phyloP scores from a whole-genome alignment of 2,113 vertebrate genomes.

The Dinomys branickii region DNA sequence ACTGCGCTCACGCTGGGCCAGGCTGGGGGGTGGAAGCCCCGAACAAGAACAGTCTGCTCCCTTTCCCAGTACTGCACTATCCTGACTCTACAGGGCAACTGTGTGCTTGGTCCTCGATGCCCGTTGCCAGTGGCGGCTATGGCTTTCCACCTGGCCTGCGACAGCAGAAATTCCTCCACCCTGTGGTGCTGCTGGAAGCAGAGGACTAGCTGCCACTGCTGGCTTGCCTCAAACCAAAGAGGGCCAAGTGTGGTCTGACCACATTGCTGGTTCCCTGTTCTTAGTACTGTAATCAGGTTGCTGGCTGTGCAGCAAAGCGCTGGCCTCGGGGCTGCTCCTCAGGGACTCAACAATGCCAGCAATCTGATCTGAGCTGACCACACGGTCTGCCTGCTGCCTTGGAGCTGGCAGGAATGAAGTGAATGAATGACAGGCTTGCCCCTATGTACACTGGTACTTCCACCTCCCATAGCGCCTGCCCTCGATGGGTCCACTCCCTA shows the following conservation, averaged over 20 bases:
- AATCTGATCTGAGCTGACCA: neutral
- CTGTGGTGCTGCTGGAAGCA: neutral
- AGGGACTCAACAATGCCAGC: neutral
- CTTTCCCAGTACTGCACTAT: neutral
- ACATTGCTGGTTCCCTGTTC: neutral
- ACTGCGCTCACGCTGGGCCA: too few relatives aligned
- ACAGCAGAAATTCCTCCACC: neutral
- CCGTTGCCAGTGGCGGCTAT: neutral
- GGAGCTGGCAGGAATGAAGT: neutral
- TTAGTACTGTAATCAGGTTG: neutral
- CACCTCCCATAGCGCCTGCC: neutral
- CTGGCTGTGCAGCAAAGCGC: neutral
- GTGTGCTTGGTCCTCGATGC: neutral
- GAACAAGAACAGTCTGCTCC: neutral
- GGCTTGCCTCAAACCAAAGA: neutral
- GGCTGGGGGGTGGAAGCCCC: neutral
- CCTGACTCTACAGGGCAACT: neutral
- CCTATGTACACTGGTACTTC: neutral
- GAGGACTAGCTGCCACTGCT: neutral
- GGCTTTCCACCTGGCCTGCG: neutral
- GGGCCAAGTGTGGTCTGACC: neutral
- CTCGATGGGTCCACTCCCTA: neutral
- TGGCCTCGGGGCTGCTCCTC: too few relatives aligned
- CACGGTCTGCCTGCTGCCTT: neutral
- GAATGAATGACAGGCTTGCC: neutral